Percentiles rank a stretch among this genome's conserved stretches.
These are phyloP conservation scores for Tetranychus piercei DNA, from an alignment of 2,888 invertebrate genomes.

Conservation along the genomic window DNA sequence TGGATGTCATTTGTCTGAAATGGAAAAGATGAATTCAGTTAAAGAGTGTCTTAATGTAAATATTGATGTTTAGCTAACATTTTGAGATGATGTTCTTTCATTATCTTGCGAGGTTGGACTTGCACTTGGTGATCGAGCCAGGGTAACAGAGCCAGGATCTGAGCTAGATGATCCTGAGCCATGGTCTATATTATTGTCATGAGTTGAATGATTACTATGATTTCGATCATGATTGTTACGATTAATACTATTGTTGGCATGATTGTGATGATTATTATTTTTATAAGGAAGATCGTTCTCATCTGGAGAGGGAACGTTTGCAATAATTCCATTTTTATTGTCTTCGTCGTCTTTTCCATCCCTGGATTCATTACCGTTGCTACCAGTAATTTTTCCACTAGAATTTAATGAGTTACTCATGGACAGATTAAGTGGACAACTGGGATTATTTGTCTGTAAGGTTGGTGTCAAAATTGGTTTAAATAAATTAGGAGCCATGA, in stretches of 20 bases:
- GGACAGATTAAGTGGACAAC: slow-evolving; percentile 15
- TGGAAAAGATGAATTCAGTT: neutral
- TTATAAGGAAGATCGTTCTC: too few relatives aligned
- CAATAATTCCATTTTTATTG: too few relatives aligned
- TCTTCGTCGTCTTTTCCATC: neutral
- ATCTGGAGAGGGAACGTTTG: too few relatives aligned
- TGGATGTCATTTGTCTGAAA: neutral
- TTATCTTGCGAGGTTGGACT: neutral
- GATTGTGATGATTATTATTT: neutral
- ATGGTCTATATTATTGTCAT: neutral
- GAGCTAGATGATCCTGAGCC: neutral
- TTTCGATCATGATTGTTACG: neutral
- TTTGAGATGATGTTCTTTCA: neutral
- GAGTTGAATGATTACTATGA: neutral
- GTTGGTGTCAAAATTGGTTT: slow-evolving; percentile 14
- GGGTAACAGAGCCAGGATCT: neutral
- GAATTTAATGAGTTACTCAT: slow-evolving; percentile 11
- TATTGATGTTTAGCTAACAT: neutral
- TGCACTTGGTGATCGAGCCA: neutral
- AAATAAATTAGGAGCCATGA: slow-evolving; percentile 16
- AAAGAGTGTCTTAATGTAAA: neutral
- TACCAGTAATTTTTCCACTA: neutral
- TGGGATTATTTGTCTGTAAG: neutral
- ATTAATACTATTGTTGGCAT: neutral
- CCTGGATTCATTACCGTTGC: neutral